Evolutionary conservation across 2,888 invertebrate genomes (phyloP), one percentile per base, ranked within the genome.

Genomic region (Himalopsyche japonica): DNA sequence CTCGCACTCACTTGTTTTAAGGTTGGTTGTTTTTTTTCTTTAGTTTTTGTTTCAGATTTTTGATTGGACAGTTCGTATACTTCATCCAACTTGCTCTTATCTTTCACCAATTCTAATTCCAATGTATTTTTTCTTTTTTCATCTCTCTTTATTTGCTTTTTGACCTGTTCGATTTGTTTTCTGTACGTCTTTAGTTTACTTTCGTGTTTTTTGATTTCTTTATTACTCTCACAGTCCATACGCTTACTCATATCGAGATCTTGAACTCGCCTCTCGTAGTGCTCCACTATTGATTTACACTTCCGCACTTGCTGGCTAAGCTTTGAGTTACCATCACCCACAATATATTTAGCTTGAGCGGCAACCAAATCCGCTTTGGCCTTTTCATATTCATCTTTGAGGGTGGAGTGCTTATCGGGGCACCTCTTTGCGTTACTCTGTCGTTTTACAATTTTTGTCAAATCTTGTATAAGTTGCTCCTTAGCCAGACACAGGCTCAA

Each of bases 81-180:
- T 89, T 93, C 90, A 90, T 93, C 90, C 89, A 93, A 88, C 87
- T 92, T 92, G 85, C 91, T 88, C 88, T 92, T 92, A 88, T 91
- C 92, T 88, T 91, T 94, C 88, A 89, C 93, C 70, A 96, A 89
- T 89, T 96, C 95, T 84, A 92, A 90, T 89, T 96, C 95, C 87
- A 96, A 91, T 76, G 94, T 94, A 86, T 93, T 93, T 88, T 94
- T 95, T 10, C 94, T 91, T 88, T 96, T 95, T 87, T 95, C 95
- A 87, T 96, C 96, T 88, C 95, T 95, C 87, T 94, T 94, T 27
- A 96, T 92, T 88, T 95, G 94, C 88, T 95, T 94, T 89, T 95
- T 95, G 79, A 96, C 90, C 88, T 95, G 95, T 80, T 96, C 96
- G 88, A 96, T 93, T 89, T 96, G 95, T 88, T 95, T 95, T 88